A percentile compares a stretch with the other conserved stretches of the same genome.
phyloP scores from a whole-genome alignment of 1,140 invertebrate species.

The Cheumatopsyche charites region DNA sequence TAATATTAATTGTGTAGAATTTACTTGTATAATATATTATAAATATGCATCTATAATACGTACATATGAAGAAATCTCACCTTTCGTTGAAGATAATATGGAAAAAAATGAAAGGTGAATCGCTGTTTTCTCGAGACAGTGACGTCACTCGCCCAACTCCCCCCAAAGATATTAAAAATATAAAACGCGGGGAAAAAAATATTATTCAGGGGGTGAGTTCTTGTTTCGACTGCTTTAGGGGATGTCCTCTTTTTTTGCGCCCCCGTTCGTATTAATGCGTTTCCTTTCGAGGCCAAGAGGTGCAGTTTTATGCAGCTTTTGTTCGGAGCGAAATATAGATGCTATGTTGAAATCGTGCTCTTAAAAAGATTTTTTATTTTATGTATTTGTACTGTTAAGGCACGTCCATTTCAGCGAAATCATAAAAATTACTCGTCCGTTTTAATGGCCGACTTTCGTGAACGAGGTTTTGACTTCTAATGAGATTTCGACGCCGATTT shows the following conservation, averaged over 20 bases:
- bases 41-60: too few species aligned
- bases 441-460: background rate
- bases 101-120: slow-evolving; percentile 1
- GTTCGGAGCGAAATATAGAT: slow-evolving; percentile 14
- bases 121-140: slow-evolving; percentile 22
- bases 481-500: background rate
- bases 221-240: slow-evolving; percentile 14
- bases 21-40: too few species aligned
- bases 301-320: slow-evolving; percentile 14
- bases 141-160: slow-evolving; percentile 42
- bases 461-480: background rate
- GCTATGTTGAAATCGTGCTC: background rate
- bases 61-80: slow-evolving; percentile 7
- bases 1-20: too few species aligned
- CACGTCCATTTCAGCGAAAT: too few species aligned
- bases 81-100: too few species aligned
- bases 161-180: slow-evolving; percentile 48
- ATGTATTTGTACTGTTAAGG: background rate
- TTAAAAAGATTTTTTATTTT: background rate
- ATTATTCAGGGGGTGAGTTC: slow-evolving; percentile 22
- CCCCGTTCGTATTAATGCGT: slow-evolving; percentile 44
- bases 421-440: too few species aligned
- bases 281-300: slow-evolving; percentile 36
- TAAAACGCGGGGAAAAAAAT: slow-evolving; percentile 37
- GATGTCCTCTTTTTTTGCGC: slow-evolving; percentile 11